These are phyloP conservation scores for Macquaria ambigua DNA, from an alignment of 2,113 vertebrate species.

Conservation along the genomic window DNA sequence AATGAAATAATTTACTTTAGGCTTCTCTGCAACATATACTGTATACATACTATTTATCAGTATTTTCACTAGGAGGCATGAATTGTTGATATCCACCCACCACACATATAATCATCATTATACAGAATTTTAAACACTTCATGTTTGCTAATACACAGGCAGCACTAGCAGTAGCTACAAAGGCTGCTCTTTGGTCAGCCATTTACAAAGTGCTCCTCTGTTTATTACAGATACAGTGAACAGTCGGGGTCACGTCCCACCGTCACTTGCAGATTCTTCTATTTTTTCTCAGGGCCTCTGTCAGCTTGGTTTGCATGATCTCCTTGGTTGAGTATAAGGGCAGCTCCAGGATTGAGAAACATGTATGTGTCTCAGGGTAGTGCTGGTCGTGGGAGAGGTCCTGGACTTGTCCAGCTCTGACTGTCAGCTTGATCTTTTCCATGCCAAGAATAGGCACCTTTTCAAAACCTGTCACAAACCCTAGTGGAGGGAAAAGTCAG, in stretches of 20 bases:
- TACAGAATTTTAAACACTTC: not conserved
- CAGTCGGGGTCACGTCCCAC: not conserved
- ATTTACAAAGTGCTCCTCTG: slow-evolving; percentile 8
- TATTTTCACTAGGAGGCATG: not conserved
- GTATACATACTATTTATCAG: not conserved
- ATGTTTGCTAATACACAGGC: not conserved
- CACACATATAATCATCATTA: not conserved
- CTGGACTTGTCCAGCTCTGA: not conserved
- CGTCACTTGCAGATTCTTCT: slow-evolving; percentile 62
- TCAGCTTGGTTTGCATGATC: slow-evolving; percentile 76
- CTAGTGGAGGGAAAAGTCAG: slow-evolving; percentile 54
- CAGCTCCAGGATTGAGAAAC: slow-evolving; percentile 70
- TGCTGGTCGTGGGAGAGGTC: slow-evolving; percentile 51
- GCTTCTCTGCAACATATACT: not conserved
- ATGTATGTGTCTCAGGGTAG: slow-evolving; percentile 75
- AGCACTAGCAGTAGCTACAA: not conserved
- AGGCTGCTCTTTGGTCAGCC: not conserved
- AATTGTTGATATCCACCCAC: not conserved
- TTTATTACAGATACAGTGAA: not conserved
- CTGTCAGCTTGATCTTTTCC: slow-evolving; percentile 68
- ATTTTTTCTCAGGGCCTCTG: slow-evolving; percentile 72
- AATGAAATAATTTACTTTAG: not conserved
- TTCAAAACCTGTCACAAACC: slow-evolving; percentile 84
- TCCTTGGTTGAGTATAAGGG: slow-evolving; percentile 72
- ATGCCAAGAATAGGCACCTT: slow-evolving; percentile 70